These are phyloP conservation scores for Mya arenaria DNA, from an alignment of 1,140 invertebrate genomes.

Conservation along the genomic window DNA sequence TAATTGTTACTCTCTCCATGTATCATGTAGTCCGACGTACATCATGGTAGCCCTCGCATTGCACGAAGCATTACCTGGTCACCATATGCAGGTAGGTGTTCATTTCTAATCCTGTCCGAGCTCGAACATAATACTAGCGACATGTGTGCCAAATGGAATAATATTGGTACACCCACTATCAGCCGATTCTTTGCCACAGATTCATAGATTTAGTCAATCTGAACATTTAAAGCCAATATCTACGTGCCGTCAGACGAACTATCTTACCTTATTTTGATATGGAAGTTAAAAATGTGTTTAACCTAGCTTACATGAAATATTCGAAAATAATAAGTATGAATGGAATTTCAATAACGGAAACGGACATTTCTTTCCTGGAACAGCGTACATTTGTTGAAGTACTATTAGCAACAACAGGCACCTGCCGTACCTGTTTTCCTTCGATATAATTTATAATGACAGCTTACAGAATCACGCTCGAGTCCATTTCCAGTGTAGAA, in stretches of 20 bases:
- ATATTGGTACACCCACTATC: not conserved
- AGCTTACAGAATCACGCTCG: too few relatives aligned
- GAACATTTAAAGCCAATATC: not conserved
- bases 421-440: too few relatives aligned
- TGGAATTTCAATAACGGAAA: not conserved
- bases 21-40: constrained; percentile 73
- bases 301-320: not conserved
- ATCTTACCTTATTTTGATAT: not conserved
- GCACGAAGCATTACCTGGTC: constrained; percentile 81
- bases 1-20: too few relatives aligned
- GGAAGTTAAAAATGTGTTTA: not conserved
- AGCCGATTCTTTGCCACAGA: not conserved
- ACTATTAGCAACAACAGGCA: too few relatives aligned
- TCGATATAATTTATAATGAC: too few relatives aligned
- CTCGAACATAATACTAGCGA: too few relatives aligned
- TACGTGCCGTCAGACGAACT: not conserved
- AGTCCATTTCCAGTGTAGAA: too few relatives aligned
- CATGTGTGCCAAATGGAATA: not conserved
- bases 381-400: too few relatives aligned
- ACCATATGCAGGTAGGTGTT: constrained; percentile 72
- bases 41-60: constrained; percentile 77
- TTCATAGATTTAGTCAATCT: constrained; percentile 6
- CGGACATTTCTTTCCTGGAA: not conserved
- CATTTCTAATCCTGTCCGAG: too few relatives aligned
- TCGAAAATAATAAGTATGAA: not conserved